Evolutionary conservation across 2,888 invertebrate species (phyloP).

Genomic region (Habrosyne pyritoides): DNA sequence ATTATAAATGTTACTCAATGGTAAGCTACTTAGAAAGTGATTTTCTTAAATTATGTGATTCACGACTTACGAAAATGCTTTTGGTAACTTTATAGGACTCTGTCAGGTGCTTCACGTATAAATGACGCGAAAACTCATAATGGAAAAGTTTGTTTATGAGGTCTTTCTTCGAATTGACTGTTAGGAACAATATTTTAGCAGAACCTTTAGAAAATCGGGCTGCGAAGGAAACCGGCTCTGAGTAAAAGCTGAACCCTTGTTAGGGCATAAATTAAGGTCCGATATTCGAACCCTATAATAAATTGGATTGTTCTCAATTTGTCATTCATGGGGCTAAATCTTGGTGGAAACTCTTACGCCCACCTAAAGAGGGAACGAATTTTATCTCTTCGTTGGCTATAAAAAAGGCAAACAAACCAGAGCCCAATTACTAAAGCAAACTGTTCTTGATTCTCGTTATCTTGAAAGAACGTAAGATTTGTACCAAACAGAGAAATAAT

Average conservation of each 20-base stretch:
- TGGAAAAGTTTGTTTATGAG: neutral
- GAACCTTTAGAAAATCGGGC: neutral
- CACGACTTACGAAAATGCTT: neutral
- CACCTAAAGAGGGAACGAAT: conserved; percentile 28
- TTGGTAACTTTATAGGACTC: neutral
- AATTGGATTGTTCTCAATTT: conserved; percentile 11
- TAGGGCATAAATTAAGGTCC: neutral
- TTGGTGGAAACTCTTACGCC: conserved; percentile 12
- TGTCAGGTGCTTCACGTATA: neutral
- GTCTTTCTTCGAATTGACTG: neutral
- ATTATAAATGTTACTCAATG: neutral
- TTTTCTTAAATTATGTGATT: neutral
- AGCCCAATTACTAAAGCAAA: conserved; percentile 49
- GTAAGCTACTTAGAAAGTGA: neutral
- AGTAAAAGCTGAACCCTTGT: neutral
- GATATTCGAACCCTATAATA: neutral
- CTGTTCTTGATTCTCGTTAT: conserved; percentile 23
- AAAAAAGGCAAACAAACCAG: conserved; percentile 40
- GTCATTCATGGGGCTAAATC: conserved; percentile 19
- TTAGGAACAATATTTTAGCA: neutral
- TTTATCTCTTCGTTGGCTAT: conserved; percentile 40
- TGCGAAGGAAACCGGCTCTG: neutral
- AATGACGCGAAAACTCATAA: neutral
- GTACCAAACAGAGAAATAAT: neutral
- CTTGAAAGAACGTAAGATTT: neutral